These are phyloP conservation scores for Megaleporinus macrocephalus DNA, from an alignment of 2,113 vertebrate species.

Conservation along the genomic window DNA sequence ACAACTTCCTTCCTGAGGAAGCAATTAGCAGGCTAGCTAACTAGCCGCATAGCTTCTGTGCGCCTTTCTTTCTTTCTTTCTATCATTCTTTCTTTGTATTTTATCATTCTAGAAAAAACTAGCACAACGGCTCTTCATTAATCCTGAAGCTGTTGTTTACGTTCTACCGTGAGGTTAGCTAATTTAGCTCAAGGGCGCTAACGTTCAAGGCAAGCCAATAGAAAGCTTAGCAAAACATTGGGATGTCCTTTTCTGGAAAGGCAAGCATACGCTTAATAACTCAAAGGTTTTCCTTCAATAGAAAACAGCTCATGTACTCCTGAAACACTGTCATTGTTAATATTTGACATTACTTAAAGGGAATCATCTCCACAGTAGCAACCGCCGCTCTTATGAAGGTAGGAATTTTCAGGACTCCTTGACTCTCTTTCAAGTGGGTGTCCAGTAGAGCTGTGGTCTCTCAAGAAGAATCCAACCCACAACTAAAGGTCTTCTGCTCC, in stretches of 20 bases:
- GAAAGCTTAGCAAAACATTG: too few relatives aligned
- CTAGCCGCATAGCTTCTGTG: too few relatives aligned
- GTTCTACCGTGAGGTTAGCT: too few relatives aligned
- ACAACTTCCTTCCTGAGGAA: background rate
- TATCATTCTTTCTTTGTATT: too few relatives aligned
- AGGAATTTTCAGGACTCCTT: background rate
- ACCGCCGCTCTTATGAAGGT: background rate
- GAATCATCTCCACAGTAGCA: background rate
- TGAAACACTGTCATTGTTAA: background rate
- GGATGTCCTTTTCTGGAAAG: too few relatives aligned
- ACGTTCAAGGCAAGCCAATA: too few relatives aligned
- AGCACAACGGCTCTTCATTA: too few relatives aligned
- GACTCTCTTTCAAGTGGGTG: background rate
- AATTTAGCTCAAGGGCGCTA: too few relatives aligned
- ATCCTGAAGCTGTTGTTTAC: too few relatives aligned
- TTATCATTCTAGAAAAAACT: too few relatives aligned
- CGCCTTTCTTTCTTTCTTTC: too few relatives aligned
- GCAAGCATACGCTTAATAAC: background rate
- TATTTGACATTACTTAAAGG: background rate
- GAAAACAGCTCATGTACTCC: too few relatives aligned
- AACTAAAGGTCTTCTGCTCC: background rate
- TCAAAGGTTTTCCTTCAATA: background rate
- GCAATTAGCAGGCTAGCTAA: background rate
- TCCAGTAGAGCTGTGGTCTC: slow-evolving; percentile 13
- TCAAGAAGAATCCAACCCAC: background rate